Evolutionary conservation across 2,797 vertebrate species (phyloP).

Genomic region (Psittacula echo): DNA sequence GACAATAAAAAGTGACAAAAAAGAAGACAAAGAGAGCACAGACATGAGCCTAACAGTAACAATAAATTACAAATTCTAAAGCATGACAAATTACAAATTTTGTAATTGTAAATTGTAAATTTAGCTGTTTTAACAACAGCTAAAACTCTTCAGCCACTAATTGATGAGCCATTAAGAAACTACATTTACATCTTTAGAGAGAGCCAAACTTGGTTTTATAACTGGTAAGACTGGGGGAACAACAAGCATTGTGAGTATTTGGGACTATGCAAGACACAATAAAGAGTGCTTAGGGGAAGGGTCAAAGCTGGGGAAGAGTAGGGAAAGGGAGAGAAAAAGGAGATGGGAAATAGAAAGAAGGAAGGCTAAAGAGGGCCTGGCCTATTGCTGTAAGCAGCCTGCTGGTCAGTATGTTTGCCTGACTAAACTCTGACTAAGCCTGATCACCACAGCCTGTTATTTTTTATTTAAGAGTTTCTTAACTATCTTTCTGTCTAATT

Average conservation of each 20-base stretch:
- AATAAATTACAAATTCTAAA: not conserved
- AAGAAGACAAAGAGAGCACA: not conserved
- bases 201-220: not conserved
- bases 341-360: not conserved
- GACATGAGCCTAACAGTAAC: not conserved
- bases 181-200: not conserved
- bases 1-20: not conserved
- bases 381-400: not conserved
- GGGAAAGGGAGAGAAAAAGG: not conserved
- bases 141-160: not conserved
- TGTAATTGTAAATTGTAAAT: not conserved
- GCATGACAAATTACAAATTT: not conserved
- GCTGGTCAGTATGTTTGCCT: fast-evolving
- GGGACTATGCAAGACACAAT: not conserved
- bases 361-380: not conserved
- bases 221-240: not conserved
- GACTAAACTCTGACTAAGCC: not conserved
- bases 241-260: not conserved
- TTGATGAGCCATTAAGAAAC: not conserved
- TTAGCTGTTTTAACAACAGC: not conserved
- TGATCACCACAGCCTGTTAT: not conserved
- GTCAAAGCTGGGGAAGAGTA: not conserved
- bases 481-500: not conserved
- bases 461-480: not conserved
- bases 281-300: not conserved